Evolutionary conservation across 64 coral and sea anemone genomes (phyloP).

Genomic region (Acropora yongei): DNA sequence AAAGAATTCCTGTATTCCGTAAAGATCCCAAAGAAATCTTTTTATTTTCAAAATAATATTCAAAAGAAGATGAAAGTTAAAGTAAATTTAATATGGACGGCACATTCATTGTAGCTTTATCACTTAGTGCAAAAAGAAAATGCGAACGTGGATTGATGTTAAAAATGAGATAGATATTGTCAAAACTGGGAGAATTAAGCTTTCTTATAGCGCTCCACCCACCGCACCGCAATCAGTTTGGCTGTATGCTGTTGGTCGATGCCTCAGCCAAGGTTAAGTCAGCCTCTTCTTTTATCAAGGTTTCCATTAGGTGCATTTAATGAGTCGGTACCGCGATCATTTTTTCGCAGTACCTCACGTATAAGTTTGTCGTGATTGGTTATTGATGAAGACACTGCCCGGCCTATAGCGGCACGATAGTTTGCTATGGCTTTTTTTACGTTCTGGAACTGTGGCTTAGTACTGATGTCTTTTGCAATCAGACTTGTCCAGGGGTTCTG

Average conservation of each 20-base stretch:
- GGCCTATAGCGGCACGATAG: slow-evolving; percentile 3
- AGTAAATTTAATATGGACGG: too few species aligned
- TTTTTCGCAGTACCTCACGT: slow-evolving; percentile 9
- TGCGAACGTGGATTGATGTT: too few species aligned
- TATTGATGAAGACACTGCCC: slow-evolving; percentile 5
- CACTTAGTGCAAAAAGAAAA: too few species aligned
- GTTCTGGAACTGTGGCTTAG: slow-evolving; percentile 3
- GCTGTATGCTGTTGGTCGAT: not conserved
- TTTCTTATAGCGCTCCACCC: too few species aligned
- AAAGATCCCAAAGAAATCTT: too few species aligned
- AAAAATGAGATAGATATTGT: too few species aligned
- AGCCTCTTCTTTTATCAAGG: not conserved
- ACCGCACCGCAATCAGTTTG: not conserved
- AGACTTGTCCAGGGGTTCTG: slow-evolving; percentile 20
- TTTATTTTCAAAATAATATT: too few species aligned
- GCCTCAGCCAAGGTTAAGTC: not conserved
- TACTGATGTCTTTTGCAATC: not conserved
- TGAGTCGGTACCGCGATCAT: not conserved
- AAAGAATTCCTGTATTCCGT: too few species aligned
- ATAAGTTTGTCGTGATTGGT: slow-evolving; percentile 1
- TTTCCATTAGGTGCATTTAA: not conserved
- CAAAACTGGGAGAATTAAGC: too few species aligned
- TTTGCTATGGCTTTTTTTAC: slow-evolving; percentile 19
- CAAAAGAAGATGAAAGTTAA: too few species aligned
- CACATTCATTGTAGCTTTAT: too few species aligned